Evolutionary conservation across 2,113 vertebrate genomes (phyloP).

Genomic region (Cyprinus carpio): DNA sequence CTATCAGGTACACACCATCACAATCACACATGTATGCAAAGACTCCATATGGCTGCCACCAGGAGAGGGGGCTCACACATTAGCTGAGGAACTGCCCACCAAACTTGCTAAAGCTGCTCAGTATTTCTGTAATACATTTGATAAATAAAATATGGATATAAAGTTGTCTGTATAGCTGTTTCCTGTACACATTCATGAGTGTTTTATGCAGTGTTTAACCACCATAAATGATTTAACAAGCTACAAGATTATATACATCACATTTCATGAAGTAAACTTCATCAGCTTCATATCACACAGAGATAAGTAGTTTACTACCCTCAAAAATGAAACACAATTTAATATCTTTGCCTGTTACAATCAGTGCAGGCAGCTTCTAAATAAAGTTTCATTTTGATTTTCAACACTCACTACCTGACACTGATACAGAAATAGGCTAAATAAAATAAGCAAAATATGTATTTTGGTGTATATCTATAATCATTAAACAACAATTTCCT

Average conservation of each 20-base stretch:
- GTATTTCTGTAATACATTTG: background rate
- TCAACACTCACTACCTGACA: background rate
- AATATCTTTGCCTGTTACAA: background rate
- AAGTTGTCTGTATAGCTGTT: background rate
- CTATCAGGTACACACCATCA: background rate
- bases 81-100: background rate
- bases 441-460: background rate
- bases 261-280: background rate
- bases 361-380: too few species aligned
- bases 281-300: background rate
- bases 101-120: background rate
- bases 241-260: background rate
- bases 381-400: background rate
- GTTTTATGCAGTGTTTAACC: background rate
- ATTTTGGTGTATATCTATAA: background rate
- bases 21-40: slow-evolving; percentile 23
- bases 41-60: background rate
- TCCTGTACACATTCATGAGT: too few species aligned
- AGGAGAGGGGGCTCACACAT: slow-evolving; percentile 1
- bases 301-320: background rate
- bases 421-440: background rate
- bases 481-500: background rate
- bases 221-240: background rate
- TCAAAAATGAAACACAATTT: background rate
- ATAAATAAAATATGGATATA: background rate